These are phyloP conservation scores for Pelusios castaneus DNA, from an alignment of 2,113 vertebrate species.

Conservation along the genomic window DNA sequence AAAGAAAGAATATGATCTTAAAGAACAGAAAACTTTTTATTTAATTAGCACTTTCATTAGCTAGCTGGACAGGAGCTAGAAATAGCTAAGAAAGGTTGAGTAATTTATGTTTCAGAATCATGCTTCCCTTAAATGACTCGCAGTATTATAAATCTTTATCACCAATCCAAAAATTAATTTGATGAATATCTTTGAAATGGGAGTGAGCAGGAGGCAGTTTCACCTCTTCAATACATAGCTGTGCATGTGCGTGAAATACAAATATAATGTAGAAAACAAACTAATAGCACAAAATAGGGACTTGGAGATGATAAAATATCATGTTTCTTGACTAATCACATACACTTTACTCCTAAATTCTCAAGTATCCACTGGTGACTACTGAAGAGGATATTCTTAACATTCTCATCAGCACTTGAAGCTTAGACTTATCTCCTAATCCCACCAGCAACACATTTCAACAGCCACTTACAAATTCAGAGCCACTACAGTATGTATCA, in stretches of 20 bases:
- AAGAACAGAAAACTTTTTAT: conserved; percentile 5
- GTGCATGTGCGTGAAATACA: background rate
- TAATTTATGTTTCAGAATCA: background rate
- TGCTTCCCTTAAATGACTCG: background rate
- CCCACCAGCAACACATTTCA: conserved; percentile 68
- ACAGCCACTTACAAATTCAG: conserved; percentile 60
- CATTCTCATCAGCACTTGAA: conserved; percentile 66
- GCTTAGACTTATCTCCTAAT: conserved; percentile 64
- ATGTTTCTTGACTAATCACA: conserved; percentile 7
- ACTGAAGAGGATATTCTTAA: conserved; percentile 57
- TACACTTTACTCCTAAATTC: conserved; percentile 29
- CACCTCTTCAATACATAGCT: background rate
- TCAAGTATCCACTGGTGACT: conserved; percentile 16
- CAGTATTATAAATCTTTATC: background rate
- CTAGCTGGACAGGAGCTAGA: background rate
- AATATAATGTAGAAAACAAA: background rate
- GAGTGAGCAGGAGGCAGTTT: background rate
- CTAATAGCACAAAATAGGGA: background rate
- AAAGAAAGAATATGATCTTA: conserved; percentile 9
- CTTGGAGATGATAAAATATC: background rate
- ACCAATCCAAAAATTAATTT: background rate
- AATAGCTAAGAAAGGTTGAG: background rate
- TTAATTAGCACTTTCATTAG: background rate
- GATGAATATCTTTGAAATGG: background rate
- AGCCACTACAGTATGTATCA: conserved; percentile 6